Evolutionary conservation across 2,113 vertebrate species (phyloP).

Genomic region (Aptenodytes forsteri): DNA sequence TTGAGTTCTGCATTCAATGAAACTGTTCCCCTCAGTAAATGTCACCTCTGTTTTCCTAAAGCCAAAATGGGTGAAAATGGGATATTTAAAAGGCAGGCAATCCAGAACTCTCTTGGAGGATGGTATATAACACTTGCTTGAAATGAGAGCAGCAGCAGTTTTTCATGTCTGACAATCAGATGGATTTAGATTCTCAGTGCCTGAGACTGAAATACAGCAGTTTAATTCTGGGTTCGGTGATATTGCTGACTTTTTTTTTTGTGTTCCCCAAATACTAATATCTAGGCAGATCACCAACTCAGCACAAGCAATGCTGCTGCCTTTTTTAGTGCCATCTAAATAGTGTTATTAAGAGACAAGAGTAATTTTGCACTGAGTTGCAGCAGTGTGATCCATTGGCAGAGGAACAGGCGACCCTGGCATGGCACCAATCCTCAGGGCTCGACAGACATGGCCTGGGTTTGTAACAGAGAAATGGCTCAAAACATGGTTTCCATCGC

Average conservation of each 20-base stretch:
- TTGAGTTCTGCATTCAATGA: not conserved
- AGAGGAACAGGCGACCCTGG: not conserved
- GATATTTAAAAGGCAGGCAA: not conserved
- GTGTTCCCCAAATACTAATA: not conserved
- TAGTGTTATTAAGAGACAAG: not conserved
- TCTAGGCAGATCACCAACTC: not conserved
- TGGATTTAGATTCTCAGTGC: not conserved
- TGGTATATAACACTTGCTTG: not conserved
- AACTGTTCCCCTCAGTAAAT: not conserved
- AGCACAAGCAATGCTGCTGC: not conserved
- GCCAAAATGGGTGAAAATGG: not conserved
- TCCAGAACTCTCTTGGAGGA: not conserved
- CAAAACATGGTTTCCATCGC: not conserved
- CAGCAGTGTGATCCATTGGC: not conserved
- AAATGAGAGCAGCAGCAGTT: not conserved
- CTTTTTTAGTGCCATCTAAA: not conserved
- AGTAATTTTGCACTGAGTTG: not conserved
- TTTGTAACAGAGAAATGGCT: not conserved
- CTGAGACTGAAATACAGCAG: not conserved
- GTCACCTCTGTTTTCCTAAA: not conserved
- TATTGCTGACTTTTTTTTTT: not conserved
- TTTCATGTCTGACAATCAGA: not conserved
- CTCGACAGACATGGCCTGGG: accelerated
- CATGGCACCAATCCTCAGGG: not conserved
- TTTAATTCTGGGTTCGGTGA: not conserved